Conservation (phyloP, 1,140 invertebrate species). For the Bactericera cockerelli region DNA sequence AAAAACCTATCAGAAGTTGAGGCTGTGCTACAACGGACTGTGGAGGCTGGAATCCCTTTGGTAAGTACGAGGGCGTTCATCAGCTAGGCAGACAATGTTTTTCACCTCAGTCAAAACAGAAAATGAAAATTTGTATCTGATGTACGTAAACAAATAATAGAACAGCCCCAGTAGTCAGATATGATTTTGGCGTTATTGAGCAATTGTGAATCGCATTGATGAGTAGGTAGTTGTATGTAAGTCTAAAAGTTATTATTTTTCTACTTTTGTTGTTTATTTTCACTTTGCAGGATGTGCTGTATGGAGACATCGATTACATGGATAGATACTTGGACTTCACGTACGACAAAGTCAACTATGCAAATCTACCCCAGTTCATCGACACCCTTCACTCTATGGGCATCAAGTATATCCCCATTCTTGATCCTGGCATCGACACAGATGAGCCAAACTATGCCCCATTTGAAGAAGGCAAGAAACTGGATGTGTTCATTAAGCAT, state of each 20-base stretch:
- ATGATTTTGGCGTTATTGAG: no score
- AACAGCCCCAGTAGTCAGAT: no score
- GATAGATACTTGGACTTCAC: slow-evolving; percentile 70
- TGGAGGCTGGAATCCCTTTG: background rate
- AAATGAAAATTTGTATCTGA: no score
- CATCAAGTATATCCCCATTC: slow-evolving; percentile 55
- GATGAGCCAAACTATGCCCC: slow-evolving; percentile 47
- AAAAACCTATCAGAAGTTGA: background rate
- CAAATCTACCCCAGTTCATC: background rate
- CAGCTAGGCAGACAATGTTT: no score
- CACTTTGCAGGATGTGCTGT: slow-evolving; percentile 26
- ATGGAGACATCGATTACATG: slow-evolving; percentile 91
- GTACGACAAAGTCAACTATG: slow-evolving; percentile 26
- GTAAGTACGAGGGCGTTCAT: no score
- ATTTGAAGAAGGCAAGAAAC: slow-evolving; percentile 52
- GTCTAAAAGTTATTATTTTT: no score
- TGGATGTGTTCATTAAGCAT: slow-evolving; percentile 29
- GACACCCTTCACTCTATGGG: background rate
- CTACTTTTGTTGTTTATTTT: no score
- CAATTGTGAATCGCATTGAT: no score
- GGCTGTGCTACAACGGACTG: background rate
- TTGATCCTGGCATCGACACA: slow-evolving; percentile 57
- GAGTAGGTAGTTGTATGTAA: no score
- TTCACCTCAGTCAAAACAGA: no score
- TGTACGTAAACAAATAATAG: no score